These are phyloP conservation scores for Cyclopterus lumpus DNA, from an alignment of 2,797 vertebrate species.

Conservation along the genomic window DNA sequence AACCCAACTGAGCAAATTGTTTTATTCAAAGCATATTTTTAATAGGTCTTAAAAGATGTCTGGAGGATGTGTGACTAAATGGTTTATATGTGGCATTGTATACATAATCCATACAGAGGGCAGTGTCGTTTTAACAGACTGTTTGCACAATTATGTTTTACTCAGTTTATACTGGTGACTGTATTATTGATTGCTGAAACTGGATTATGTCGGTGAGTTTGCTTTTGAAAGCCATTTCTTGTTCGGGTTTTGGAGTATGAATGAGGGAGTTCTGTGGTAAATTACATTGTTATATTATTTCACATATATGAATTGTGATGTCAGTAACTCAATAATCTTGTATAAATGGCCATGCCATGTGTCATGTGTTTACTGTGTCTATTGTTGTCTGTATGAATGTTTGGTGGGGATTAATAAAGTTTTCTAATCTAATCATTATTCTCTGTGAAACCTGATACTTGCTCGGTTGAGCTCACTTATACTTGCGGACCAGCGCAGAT, in stretches of 20 bases:
- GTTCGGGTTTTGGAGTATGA: too few relatives aligned
- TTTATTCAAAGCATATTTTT: background rate
- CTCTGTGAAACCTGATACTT: background rate
- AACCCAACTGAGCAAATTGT: background rate
- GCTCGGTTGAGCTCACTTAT: background rate
- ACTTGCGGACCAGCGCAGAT: background rate
- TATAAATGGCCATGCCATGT: background rate
- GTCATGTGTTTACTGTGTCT: too few relatives aligned
- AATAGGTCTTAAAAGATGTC: background rate
- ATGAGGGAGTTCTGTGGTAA: too few relatives aligned
- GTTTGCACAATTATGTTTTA: background rate
- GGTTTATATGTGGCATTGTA: background rate
- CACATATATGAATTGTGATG: background rate
- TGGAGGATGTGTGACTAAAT: too few relatives aligned
- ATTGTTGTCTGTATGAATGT: too few relatives aligned
- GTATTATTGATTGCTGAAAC: background rate
- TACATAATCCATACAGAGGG: slow-evolving; percentile 35
- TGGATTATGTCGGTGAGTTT: background rate
- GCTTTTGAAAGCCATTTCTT: background rate
- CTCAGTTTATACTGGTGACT: background rate
- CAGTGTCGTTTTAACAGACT: slow-evolving; percentile 49
- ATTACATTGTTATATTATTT: background rate
- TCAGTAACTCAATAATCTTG: background rate
- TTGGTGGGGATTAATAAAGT: too few relatives aligned
- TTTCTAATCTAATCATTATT: too few relatives aligned